Base-by-base conservation (phyloP, 2,113 vertebrate genomes). In the Clarias macrocephalus region DNA sequence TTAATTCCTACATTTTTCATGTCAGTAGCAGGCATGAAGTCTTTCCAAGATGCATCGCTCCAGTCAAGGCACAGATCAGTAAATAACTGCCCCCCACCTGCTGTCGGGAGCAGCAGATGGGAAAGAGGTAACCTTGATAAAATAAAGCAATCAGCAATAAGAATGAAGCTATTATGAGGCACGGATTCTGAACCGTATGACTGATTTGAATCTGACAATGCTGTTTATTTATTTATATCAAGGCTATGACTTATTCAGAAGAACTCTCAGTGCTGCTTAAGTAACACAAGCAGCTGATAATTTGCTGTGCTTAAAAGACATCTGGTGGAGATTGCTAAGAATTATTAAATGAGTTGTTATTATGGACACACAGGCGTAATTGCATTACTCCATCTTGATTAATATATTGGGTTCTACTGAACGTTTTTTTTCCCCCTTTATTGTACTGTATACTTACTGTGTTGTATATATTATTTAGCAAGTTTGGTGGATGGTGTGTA, bases 201-300 rank as follows among this genome's bases (percentile, higher is more conserved):
- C 84, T 88, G 72, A 86, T 88, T 82, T 63, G 70, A 21, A 72
- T 54, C 57, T 88, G 86, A 88, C 84, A 89, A 68, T n/a, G 62
- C 54, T 83, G n/a, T 81, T 91, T 75, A 91, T 86, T 91, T 89
- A 90, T 90, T 90, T 70, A 90, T 90, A 86, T 75, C n/a, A 59
- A n/a, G 19, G 84, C 54, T 82, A 84, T 89, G 72, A 89, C 77
- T 90, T 88, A 90, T 90, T 89, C 84, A 89, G 33, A 86, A 54
- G 11, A 77, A 73, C 65, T 86, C 84, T 77, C 65, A 80, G 25
- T 59, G 80, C 73, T 59, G 23, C 86, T 70, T 72, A 37, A 70
- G 70, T 89, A 82, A 84, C 77, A 86, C 83, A 86, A 86, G 82
- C 28, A 70, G 60, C 28, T 25, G 54, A 79, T 30, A 52, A 56